Conservation (phyloP, 2,797 vertebrate genomes). For the Malurus splendens region DNA sequence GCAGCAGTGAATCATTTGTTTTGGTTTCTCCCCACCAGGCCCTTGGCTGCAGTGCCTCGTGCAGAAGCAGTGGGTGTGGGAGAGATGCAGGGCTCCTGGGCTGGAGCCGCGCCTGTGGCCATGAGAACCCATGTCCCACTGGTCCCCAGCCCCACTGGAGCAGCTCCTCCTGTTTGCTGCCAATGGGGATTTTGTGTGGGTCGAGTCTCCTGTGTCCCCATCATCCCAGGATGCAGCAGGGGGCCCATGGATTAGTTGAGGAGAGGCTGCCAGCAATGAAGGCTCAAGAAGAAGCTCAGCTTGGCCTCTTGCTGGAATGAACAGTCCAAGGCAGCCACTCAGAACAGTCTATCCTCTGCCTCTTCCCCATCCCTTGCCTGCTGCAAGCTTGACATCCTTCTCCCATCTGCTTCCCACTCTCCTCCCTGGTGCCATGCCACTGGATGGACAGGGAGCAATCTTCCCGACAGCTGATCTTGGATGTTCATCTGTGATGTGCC, state of each 20-base stretch:
- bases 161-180: not conserved
- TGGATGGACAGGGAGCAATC: fast-evolving
- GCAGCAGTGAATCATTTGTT: conserved; percentile 43
- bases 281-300: not conserved
- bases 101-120: not conserved
- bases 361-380: not conserved
- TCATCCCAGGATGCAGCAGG: not conserved
- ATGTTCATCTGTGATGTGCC: not conserved
- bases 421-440: not conserved
- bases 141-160: fast-evolving
- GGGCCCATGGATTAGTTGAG: not conserved
- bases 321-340: not conserved
- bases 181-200: not conserved
- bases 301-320: not conserved
- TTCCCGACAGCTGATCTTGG: not conserved
- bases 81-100: not conserved
- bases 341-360: not conserved
- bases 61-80: conserved; percentile 1
- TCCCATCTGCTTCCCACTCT: not conserved
- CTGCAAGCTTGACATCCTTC: not conserved
- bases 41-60: not conserved
- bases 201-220: not conserved
- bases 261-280: not conserved
- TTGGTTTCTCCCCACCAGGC: conserved; percentile 3
- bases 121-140: not conserved